Conservation (phyloP, 2,888 invertebrate genomes). For the Habroteleia sp. region DNA sequence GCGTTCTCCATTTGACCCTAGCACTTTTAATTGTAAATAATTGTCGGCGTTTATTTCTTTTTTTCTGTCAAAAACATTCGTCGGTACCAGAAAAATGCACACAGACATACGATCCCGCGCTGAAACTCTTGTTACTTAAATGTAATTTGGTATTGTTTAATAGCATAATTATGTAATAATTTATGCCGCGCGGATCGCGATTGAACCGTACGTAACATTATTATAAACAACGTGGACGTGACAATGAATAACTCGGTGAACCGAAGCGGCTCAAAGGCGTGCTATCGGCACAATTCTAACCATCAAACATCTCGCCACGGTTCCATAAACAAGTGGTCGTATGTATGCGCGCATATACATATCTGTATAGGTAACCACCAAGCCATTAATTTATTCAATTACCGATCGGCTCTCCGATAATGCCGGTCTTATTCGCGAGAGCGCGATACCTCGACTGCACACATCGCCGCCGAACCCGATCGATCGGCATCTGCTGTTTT, state of each 20-base stretch:
- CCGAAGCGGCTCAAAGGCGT: conserved; percentile 22
- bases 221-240: conserved; percentile 55
- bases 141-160: conserved; percentile 46
- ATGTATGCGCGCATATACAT: conserved; percentile 3
- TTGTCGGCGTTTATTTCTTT: conserved; percentile 8
- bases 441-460: conserved; percentile 43
- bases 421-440: conserved; percentile 44
- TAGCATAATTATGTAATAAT: conserved; percentile 49
- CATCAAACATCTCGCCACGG: conserved; percentile 40
- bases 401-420: conserved; percentile 61
- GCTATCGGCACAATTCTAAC: conserved; percentile 31
- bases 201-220: conserved; percentile 40
- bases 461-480: conserved; percentile 32
- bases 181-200: conserved; percentile 29
- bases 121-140: conserved; percentile 17
- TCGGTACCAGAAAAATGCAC: conserved; percentile 1
- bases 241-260: conserved; percentile 50
- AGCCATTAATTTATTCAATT: conserved; percentile 64
- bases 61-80: no score
- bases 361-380: conserved; percentile 15
- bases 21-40: conserved; percentile 20
- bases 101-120: conserved; percentile 13
- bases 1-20: neutral
- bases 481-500: conserved; percentile 56
- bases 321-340: conserved; percentile 36